Conservation (phyloP, 2,797 vertebrate species). For the Sebastes dallii region DNA sequence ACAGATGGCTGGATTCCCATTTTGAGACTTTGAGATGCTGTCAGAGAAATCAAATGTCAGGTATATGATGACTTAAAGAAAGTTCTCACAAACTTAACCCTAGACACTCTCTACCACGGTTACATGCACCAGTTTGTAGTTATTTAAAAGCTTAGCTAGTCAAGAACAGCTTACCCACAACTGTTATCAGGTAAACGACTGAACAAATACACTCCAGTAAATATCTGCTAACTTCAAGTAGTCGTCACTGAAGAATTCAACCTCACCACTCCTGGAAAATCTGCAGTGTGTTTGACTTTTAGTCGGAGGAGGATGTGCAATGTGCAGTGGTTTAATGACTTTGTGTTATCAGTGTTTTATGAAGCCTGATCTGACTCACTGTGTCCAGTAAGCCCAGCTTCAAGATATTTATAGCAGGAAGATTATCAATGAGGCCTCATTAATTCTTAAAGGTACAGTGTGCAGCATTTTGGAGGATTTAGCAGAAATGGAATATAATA, state of each 20-base stretch:
- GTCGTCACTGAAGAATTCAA: background rate
- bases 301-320: background rate
- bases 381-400: background rate
- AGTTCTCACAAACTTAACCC: background rate
- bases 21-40: background rate
- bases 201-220: background rate
- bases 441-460: background rate
- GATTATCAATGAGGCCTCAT: background rate
- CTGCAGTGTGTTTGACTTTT: background rate
- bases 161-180: background rate
- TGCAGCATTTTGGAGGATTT: background rate
- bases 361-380: background rate
- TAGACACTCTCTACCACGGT: background rate
- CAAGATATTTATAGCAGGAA: background rate
- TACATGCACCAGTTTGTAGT: background rate
- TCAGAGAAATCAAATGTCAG: background rate
- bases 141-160: background rate
- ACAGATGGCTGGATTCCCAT: conserved; percentile 25
- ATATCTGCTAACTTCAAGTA: background rate
- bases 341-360: background rate
- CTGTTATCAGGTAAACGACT: background rate
- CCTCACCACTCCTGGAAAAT: background rate
- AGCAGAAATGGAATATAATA: too few species aligned
- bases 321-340: background rate
- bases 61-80: background rate